These are phyloP conservation scores for Melanotaenia parkinsoni DNA, from an alignment of 2,797 vertebrate species.

Conservation along the genomic window DNA sequence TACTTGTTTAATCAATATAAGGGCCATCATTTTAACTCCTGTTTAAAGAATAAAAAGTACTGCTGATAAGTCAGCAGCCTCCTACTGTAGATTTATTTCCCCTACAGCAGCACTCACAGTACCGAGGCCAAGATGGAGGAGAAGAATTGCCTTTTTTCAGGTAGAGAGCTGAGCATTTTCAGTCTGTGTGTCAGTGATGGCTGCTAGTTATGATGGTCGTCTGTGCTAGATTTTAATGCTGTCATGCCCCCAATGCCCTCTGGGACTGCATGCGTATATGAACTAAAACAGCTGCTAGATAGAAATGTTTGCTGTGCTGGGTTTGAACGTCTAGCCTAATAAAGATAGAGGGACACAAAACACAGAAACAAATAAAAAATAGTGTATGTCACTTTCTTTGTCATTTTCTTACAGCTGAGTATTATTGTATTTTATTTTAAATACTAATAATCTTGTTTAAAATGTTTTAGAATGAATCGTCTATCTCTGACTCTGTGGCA, in stretches of 20 bases:
- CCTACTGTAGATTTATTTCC: slow-evolving; percentile 61
- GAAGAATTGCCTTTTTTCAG: slow-evolving; percentile 37
- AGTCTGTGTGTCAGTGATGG: slow-evolving; percentile 37
- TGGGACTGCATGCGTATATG: slow-evolving; percentile 1
- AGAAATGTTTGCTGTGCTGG: not conserved
- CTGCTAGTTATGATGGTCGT: slow-evolving; percentile 19
- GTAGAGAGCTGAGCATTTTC: slow-evolving; percentile 42
- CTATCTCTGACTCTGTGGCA: too few species aligned
- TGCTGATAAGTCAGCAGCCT: slow-evolving; percentile 65
- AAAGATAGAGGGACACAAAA: not conserved
- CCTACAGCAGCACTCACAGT: slow-evolving; percentile 47
- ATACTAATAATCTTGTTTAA: not conserved
- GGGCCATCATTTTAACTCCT: slow-evolving; percentile 41
- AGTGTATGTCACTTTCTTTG: not conserved
- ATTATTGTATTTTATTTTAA: not conserved
- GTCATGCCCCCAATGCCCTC: not conserved
- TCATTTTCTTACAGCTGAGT: not conserved
- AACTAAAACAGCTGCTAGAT: slow-evolving; percentile 14
- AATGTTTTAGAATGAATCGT: not conserved
- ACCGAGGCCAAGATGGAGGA: slow-evolving; percentile 44
- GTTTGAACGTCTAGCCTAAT: slow-evolving; percentile 15
- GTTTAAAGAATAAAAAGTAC: slow-evolving; percentile 50
- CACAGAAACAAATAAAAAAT: not conserved
- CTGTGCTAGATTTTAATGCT: slow-evolving; percentile 26
- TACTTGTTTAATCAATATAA: slow-evolving; percentile 32